phyloP scores from a whole-genome alignment of 2,113 vertebrate species.

The Zootoca vivipara region DNA sequence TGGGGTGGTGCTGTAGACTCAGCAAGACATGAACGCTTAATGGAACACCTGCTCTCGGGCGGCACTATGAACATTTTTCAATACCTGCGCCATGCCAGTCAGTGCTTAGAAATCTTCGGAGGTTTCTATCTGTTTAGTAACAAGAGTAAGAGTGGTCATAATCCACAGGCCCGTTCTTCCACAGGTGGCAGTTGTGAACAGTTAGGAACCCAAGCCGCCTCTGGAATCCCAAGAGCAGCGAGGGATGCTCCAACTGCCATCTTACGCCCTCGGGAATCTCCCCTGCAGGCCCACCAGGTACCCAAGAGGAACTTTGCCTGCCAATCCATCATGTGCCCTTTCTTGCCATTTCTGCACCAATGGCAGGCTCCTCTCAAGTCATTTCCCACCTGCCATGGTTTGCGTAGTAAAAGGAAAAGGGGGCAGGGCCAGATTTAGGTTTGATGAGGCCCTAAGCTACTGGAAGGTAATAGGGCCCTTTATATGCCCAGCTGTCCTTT shows the following conservation, averaged over 20 bases:
- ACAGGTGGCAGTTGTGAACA: background rate
- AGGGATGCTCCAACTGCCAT: background rate
- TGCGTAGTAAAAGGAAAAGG: background rate
- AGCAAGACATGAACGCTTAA: background rate
- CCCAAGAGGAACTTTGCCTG: background rate
- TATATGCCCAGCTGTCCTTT: no score
- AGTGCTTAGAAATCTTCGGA: background rate
- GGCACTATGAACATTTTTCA: background rate
- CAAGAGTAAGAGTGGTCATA: background rate
- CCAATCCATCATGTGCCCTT: background rate
- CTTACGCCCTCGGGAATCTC: background rate
- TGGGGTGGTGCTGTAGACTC: background rate
- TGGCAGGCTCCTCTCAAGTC: background rate
- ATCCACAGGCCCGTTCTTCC: background rate
- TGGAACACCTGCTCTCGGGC: background rate
- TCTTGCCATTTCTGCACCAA: background rate
- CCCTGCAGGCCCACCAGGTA: background rate
- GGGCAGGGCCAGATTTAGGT: no score
- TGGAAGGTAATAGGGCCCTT: no score
- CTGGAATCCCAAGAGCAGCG: background rate
- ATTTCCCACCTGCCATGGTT: background rate
- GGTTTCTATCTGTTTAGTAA: background rate
- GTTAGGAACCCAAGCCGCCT: background rate
- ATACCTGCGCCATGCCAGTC: background rate
- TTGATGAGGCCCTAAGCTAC: no score